Evolutionary conservation across 2,888 invertebrate genomes (phyloP), one percentile per base, ranked within the genome.

Genomic region (Mythimna albipuncta): DNA sequence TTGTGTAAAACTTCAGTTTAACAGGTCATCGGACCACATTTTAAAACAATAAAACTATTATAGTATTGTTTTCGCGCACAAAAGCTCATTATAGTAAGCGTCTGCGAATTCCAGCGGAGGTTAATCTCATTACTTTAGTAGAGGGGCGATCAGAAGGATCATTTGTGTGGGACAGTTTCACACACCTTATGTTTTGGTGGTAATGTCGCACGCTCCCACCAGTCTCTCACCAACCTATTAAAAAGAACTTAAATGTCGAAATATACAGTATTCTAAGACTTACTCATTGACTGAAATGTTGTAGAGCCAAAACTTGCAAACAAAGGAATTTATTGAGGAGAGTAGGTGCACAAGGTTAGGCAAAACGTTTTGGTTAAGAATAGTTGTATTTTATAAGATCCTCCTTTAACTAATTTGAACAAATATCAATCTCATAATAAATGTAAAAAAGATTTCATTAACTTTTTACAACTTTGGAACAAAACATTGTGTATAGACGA

Each of bases 11-110:
- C 69, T 71, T 76, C 72, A 86, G 87, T 90, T 89, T 88, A 91
- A 91, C 88, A 88, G 91, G 88, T 90, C 90, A 89, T 87, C 85
- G 85, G 87, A 87, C 89, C 81, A 90, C 90, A 91, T 89, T 90
- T 90, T 89, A 81, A 89, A 89, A 94, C 94, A 95, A 94, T 94
- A 92, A 91, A 92, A 92, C 92, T 91, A 93, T 93, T 93, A 92
- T 89, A 87, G 93, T 93, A 95, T 95, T 95, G 94, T 95, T 94
- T 92, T 91, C 90, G 87, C 89, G 86, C 90, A 95, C 94, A 94
- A 95, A 94, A 93, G 93, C 91, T 91, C 91, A 94, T 94, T 94
- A 92, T 90, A 84, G 87, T 90, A 91, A 90, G 89, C 90, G 89
- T 89, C 88, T 93, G 93, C 91, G 93, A 91, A 91, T 91, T 88